Base-by-base conservation (phyloP, 2,797 vertebrate genomes). In the Acanthurus lineatus region DNA sequence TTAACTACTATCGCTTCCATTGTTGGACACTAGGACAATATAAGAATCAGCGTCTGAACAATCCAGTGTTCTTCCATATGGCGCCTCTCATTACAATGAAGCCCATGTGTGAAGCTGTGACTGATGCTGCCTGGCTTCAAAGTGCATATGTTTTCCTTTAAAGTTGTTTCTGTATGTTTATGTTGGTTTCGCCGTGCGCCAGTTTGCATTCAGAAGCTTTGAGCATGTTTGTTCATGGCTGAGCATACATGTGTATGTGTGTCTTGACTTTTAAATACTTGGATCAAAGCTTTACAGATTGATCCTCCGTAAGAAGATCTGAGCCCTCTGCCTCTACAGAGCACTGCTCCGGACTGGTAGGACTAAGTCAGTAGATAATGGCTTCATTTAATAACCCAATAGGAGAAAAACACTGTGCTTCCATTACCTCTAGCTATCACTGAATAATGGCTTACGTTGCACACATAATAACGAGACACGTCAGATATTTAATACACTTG, bases 261-360 rank as follows among this genome's bases (percentile, higher is more conserved):
- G 69, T 74, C 78, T 66, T 69, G 60, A 67, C 68, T 53, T 22
- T 84, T 65, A 72, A 80, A 82, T 69, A 74, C 62, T 71, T 48
- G 73, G 60, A 76, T 73, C 54, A 83, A 66, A 38, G 77, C 44
- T 83, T 79, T 77, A 53, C 38, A 73, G 48, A 82, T 73, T 68
- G 65, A 66, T 78, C 58, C 56, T 72, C 40, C 20, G 57, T 20
- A 70, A 40, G 61, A 22, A 44, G 35, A 77, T 69, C 58, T 64
- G 70, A 77, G 69, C 70, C 6, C 16, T 69, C 42, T 81, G 32
- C 32, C 44, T 32, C 22, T 68, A 56, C 42, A 66, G 42, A 84
- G 73, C 20, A 12, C 73, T 84, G 84, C 71, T 73, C 44, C 73
- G 69, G 61, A 62, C 67, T 76, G 88, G 84, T 82, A 65, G 44